Conservation (phyloP, 2,113 vertebrate species). For the Nyctibius bracteatus region DNA sequence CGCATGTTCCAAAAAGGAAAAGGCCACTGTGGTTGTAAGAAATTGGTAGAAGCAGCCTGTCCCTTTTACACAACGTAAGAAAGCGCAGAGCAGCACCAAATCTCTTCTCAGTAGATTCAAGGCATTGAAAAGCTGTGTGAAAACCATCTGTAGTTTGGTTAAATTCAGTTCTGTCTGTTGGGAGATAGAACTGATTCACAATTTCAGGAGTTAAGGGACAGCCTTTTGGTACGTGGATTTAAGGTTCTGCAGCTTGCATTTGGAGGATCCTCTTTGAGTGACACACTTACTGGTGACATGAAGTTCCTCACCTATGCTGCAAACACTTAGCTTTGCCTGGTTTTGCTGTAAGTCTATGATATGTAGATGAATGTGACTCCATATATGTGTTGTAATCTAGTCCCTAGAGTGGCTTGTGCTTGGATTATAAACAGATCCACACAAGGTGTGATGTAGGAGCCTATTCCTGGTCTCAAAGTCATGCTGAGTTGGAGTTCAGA, state of each 20-base stretch:
- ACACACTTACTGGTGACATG: background rate
- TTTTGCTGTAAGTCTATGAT: background rate
- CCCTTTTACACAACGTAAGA: background rate
- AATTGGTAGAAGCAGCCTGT: background rate
- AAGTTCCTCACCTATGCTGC: background rate
- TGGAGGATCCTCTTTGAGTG: background rate
- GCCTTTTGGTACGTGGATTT: background rate
- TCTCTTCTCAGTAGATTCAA: background rate
- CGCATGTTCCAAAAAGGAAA: background rate
- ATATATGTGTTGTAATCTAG: background rate
- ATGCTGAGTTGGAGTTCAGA: background rate
- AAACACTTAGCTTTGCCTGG: background rate
- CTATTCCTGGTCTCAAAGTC: background rate
- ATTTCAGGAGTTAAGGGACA: background rate
- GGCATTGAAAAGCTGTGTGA: background rate
- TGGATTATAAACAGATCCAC: background rate
- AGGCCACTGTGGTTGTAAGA: background rate
- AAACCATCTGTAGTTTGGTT: background rate
- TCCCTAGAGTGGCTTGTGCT: background rate
- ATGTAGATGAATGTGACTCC: background rate
- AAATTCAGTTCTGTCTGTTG: background rate
- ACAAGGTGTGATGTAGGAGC: background rate
- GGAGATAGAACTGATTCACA: background rate
- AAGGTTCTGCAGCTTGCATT: background rate
- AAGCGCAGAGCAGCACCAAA: background rate